phyloP scores from a whole-genome alignment of 2,797 vertebrate species.

The Podargus strigoides region DNA sequence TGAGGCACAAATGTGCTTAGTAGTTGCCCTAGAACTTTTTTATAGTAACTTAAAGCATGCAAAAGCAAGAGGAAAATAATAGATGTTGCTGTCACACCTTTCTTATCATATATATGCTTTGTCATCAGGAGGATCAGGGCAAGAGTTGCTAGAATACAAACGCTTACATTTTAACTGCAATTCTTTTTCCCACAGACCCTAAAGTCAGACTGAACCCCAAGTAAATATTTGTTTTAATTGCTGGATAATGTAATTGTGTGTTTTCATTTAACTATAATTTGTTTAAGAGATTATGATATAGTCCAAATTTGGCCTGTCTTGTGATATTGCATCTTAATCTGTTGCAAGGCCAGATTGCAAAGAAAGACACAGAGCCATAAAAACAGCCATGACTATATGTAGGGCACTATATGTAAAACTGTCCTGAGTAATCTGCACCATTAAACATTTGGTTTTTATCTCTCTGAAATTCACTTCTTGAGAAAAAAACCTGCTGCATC shows the following conservation, averaged over 20 bases:
- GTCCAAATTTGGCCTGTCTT: neutral
- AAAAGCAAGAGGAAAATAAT: neutral
- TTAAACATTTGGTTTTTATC: neutral
- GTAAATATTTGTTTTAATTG: neutral
- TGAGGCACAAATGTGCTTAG: slow-evolving; percentile 29
- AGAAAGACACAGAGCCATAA: neutral
- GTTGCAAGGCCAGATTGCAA: neutral
- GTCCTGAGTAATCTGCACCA: slow-evolving; percentile 19
- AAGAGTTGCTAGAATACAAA: neutral
- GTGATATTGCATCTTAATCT: neutral
- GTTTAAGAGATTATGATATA: neutral
- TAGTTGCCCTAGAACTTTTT: neutral
- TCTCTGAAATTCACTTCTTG: neutral
- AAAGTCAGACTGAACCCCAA: neutral
- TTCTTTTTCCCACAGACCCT: neutral
- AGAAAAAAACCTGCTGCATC: neutral
- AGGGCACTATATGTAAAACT: neutral
- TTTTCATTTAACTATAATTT: neutral
- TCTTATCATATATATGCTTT: neutral
- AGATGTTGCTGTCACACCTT: neutral
- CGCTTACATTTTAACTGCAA: neutral
- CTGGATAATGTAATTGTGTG: neutral
- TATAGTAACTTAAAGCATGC: neutral
- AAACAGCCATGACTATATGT: neutral
- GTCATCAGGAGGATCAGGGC: neutral